Evolutionary conservation across 2,888 invertebrate species (phyloP), one percentile per base, ranked within the genome.

Genomic region (Pammene aurita): DNA sequence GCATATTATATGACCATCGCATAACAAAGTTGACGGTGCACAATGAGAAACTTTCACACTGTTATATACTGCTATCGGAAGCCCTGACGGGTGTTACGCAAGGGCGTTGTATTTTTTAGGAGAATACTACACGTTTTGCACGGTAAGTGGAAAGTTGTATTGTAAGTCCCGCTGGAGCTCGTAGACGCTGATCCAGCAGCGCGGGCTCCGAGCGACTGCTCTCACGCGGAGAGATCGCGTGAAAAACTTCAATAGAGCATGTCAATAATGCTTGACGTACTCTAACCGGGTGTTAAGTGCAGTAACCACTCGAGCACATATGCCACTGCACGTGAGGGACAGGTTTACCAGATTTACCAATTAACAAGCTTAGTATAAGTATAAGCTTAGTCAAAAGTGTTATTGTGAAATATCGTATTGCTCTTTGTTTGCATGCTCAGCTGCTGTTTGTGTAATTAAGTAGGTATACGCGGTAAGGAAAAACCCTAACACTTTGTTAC

Each of bases 151-250:
- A 69, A 69, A 69, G 58, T 64, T 65, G 50, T 7, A 42, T 64
- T 65, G 50, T 7, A 42, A 58, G 18, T 38, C 26, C 41, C 46
- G 41, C 34, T 54, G 78, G 85, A 80, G 79, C 63, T 35, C 35
- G 78, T 78, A 50, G 81, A 80, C 85, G 86, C 81, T 82, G 79
- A 77, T 78, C 76, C 78, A 79, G 84, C 77, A 77, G 80, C 87
- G 86, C 88, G 84, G 76, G 79, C 88, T 86, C 86, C 82, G 76
- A 74, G 71, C 81, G 83, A 90, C 91, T 91, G 90, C 82, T 90
- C 90, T 90, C 88, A 87, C 80, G 82, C 77, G 80, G 91, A 88
- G 92, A 92, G 91, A 92, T 92, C 91, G 90, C 90, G 88, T 90
- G 91, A 88, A 91, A 90, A 90, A 87, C 87, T 80, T 80, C 85